Conservation (phyloP, 2,888 invertebrate genomes). For the Myathropa florea region DNA sequence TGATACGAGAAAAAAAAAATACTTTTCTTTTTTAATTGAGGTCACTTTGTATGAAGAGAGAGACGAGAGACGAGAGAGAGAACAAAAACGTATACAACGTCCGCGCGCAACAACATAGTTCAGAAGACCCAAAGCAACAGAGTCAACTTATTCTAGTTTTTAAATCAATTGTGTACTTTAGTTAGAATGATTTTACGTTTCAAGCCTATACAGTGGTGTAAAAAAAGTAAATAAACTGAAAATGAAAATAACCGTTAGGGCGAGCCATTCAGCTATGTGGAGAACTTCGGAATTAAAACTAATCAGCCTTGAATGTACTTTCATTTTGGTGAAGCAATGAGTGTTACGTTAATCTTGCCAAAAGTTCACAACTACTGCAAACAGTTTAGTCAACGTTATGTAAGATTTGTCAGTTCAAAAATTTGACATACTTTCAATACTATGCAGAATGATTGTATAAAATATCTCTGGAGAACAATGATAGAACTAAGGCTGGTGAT, state of each 20-base stretch:
- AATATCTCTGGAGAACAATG: too few relatives aligned
- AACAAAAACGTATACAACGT: slow-evolving; percentile 11
- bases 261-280: neutral
- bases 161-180: slow-evolving; percentile 35
- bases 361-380: too few relatives aligned
- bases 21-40: slow-evolving; percentile 27
- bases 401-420: too few relatives aligned
- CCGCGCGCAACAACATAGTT: slow-evolving; percentile 38
- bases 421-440: too few relatives aligned
- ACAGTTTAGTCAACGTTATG: too few relatives aligned
- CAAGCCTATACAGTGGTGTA: slow-evolving; percentile 12
- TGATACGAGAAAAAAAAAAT: slow-evolving; percentile 20
- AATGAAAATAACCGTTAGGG: neutral
- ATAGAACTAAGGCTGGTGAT: too few relatives aligned
- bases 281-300: neutral
- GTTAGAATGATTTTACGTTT: slow-evolving; percentile 26
- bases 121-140: slow-evolving; percentile 9
- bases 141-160: neutral
- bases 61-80: neutral
- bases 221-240: neutral
- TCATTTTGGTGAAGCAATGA: too few relatives aligned
- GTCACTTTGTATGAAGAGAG: slow-evolving; percentile 32
- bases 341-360: too few relatives aligned
- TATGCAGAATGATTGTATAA: too few relatives aligned
- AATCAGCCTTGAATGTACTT: too few relatives aligned